phyloP scores from a whole-genome alignment of 2,888 invertebrate species.

The Meloe dianella region DNA sequence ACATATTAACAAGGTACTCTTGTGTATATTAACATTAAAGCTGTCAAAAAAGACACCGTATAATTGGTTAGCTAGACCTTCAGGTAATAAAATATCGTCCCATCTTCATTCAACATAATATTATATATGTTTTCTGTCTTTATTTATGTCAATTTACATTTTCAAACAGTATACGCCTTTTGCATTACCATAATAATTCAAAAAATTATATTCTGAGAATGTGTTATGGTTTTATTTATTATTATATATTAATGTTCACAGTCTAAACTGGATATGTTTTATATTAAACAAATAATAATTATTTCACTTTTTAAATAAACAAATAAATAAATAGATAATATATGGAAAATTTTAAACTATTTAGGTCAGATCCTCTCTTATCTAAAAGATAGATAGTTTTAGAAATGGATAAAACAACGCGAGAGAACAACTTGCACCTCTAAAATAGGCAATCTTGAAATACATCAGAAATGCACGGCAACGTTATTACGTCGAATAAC shows the following conservation, averaged over 20 bases:
- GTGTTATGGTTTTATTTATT: slow-evolving; percentile 40
- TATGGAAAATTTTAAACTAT: no score
- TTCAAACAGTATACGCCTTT: slow-evolving; percentile 60
- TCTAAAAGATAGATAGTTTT: no score
- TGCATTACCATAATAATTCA: slow-evolving; percentile 61
- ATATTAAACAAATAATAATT: slow-evolving; percentile 49
- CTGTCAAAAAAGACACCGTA: slow-evolving; percentile 61
- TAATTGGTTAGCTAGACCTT: slow-evolving; percentile 60
- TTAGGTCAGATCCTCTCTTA: no score
- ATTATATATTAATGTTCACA: slow-evolving; percentile 41
- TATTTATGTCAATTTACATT: slow-evolving; percentile 60
- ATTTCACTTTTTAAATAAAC: no score
- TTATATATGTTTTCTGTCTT: slow-evolving; percentile 47
- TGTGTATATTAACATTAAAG: slow-evolving; percentile 60
- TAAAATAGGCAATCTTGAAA: no score
- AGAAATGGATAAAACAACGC: no score
- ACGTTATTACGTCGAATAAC: no score
- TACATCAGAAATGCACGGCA: no score
- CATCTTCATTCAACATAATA: slow-evolving; percentile 48
- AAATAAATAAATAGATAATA: no score
- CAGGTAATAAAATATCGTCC: slow-evolving; percentile 57
- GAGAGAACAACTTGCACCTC: no score
- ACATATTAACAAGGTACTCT: slow-evolving; percentile 61
- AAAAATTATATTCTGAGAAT: slow-evolving; percentile 51
- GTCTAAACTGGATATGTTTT: slow-evolving; percentile 38